These are phyloP conservation scores for Drosophila fuyamai DNA, from an alignment of 1,140 invertebrate species.

Conservation along the genomic window DNA sequence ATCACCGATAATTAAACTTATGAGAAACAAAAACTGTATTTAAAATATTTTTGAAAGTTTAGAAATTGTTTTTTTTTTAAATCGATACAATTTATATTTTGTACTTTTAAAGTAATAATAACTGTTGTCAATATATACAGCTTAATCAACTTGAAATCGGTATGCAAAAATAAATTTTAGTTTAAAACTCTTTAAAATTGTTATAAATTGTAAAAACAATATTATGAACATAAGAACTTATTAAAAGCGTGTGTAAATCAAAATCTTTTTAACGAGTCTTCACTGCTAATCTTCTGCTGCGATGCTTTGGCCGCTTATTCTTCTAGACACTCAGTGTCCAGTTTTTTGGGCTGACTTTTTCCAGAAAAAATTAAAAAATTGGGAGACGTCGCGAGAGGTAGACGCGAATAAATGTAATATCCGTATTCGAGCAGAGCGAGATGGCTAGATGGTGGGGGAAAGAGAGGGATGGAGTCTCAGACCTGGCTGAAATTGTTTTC, in stretches of 20 bases:
- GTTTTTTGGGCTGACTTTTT: constrained; percentile 57
- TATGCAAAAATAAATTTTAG: no score
- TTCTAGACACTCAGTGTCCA: constrained; percentile 23
- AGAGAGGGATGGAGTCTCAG: constrained; percentile 15
- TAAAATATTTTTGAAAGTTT: no score
- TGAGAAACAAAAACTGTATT: no score
- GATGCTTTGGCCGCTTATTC: constrained; percentile 19
- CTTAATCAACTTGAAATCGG: no score
- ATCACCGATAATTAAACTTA: no score
- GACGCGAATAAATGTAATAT: constrained; percentile 80
- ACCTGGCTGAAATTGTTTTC: constrained; percentile 75
- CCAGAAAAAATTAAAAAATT: constrained; percentile 38
- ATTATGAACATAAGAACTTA: no score
- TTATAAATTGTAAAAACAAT: no score
- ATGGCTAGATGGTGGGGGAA: constrained; percentile 1
- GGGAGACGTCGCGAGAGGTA: constrained; percentile 65
- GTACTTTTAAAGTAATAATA: no score
- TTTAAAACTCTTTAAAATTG: no score
- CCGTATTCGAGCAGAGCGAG: constrained; percentile 41
- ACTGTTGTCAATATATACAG: no score
- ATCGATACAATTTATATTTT: no score
- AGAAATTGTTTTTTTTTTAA: no score
- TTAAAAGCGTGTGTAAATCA: not conserved
- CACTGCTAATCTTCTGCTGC: constrained; percentile 25
- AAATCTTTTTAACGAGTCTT: not conserved